phyloP scores from a whole-genome alignment of 2,113 vertebrate species.

The Rallus limicola region DNA sequence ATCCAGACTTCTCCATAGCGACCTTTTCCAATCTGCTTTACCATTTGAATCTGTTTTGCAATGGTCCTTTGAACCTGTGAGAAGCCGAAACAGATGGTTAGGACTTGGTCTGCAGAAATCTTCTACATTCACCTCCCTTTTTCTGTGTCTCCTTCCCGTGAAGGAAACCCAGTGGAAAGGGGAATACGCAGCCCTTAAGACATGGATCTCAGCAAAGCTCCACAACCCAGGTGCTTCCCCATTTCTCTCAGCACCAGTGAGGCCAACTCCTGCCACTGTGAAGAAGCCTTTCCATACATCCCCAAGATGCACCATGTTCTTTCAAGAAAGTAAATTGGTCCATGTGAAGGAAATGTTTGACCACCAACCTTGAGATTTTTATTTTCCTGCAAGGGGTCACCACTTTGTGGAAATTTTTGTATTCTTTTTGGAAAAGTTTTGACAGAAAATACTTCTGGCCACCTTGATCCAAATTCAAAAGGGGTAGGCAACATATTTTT shows the following conservation, averaged over 20 bases:
- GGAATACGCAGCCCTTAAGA: rapidly evolving
- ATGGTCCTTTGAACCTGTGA: conserved; percentile 95
- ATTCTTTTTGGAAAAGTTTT: background rate
- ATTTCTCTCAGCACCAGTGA: rapidly evolving
- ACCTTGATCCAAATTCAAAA: background rate
- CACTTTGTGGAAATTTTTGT: background rate
- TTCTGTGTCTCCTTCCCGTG: rapidly evolving
- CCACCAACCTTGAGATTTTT: background rate
- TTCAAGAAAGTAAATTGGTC: background rate
- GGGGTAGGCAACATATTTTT: background rate
- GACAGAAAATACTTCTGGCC: background rate
- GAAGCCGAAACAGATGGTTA: conserved; percentile 2
- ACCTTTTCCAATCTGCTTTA: conserved; percentile 97
- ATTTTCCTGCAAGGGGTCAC: background rate
- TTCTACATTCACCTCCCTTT: background rate
- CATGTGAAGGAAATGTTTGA: background rate
- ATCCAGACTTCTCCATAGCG: conserved; percentile 98
- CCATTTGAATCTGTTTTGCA: conserved; percentile 98
- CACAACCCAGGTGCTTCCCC: rapidly evolving
- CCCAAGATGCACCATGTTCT: background rate
- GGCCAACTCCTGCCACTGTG: background rate
- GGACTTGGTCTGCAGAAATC: background rate
- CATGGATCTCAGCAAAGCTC: background rate
- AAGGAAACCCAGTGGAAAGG: background rate
- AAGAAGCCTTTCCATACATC: background rate